Evolutionary conservation across 2,113 vertebrate genomes (phyloP).

Genomic region (Podilymbus podiceps): DNA sequence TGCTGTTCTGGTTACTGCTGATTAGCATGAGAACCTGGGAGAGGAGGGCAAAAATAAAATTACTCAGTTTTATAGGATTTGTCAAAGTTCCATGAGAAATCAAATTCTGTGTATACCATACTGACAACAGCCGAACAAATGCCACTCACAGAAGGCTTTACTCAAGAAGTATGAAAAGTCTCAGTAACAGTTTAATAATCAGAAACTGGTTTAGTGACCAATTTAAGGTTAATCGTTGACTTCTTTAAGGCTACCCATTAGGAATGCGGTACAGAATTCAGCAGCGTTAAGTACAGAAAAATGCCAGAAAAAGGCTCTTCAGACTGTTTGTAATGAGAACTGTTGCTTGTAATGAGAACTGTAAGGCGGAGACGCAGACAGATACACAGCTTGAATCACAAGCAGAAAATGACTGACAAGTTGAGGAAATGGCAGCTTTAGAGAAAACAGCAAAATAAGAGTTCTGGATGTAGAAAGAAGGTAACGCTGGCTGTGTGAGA

Average conservation of each 20-base stretch:
- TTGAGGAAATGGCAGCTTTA: slow-evolving; percentile 21
- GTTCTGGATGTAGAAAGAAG: background rate
- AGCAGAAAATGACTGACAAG: slow-evolving; percentile 34
- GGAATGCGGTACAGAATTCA: background rate
- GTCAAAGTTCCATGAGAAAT: background rate
- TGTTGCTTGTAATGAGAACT: background rate
- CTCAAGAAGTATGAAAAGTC: background rate
- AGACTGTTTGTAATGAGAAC: background rate
- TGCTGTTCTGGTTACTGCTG: background rate
- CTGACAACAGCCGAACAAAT: background rate
- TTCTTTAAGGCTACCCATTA: background rate
- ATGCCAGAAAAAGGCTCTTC: background rate
- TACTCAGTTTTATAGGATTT: background rate
- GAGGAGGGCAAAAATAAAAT: background rate
- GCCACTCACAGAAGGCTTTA: background rate
- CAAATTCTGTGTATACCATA: fast-evolving
- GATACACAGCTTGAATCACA: slow-evolving; percentile 21
- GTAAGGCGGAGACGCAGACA: background rate
- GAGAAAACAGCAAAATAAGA: background rate
- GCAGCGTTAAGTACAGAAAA: background rate
- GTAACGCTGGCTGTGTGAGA: background rate
- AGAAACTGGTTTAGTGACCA: background rate
- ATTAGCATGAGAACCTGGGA: background rate
- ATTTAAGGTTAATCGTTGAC: background rate
- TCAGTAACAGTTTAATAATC: background rate